A percentile compares a stretch with the other conserved stretches of the same genome.
Evolutionary conservation across 2,113 vertebrate genomes (phyloP).

Genomic region (Seriola dumerili): DNA sequence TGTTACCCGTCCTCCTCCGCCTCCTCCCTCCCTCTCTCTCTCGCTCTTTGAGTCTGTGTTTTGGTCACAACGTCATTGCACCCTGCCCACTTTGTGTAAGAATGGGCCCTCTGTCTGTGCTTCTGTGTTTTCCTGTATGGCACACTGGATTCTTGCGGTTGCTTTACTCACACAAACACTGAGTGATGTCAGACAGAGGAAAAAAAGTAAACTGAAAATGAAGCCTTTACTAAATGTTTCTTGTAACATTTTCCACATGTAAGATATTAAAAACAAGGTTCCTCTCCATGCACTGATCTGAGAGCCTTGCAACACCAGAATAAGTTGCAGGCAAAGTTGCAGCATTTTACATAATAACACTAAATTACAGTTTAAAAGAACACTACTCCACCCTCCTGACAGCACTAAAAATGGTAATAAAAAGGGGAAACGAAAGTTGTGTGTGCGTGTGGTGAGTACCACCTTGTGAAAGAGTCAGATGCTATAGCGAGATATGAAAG

Average conservation of each 20-base stretch:
- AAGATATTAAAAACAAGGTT: constrained; percentile 7
- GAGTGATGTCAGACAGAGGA: constrained; percentile 62
- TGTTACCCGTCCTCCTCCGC: constrained; percentile 63
- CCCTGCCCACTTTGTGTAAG: constrained; percentile 79
- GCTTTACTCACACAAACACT: constrained; percentile 58
- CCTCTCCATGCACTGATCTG: background rate
- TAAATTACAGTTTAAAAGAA: constrained; percentile 26
- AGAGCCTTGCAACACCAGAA: constrained; percentile 28
- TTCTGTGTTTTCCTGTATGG: constrained; percentile 65
- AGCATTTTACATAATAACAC: constrained; percentile 33
- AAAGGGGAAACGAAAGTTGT: constrained; percentile 46
- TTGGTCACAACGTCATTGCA: constrained; percentile 71
- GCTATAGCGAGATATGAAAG: constrained; percentile 5
- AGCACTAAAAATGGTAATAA: background rate
- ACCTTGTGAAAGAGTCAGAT: constrained; percentile 26
- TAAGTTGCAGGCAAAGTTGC: constrained; percentile 20
- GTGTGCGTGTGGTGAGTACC: background rate
- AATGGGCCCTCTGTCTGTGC: constrained; percentile 83
- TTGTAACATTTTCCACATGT: background rate
- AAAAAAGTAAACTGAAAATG: constrained; percentile 18
- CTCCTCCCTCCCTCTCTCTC: constrained; percentile 37
- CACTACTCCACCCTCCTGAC: constrained; percentile 33
- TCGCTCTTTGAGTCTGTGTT: constrained; percentile 61
- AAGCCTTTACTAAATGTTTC: background rate
- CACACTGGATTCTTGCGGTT: constrained; percentile 72